Base-by-base conservation (phyloP, 2,888 invertebrate genomes). In the Clanis bilineata region DNA sequence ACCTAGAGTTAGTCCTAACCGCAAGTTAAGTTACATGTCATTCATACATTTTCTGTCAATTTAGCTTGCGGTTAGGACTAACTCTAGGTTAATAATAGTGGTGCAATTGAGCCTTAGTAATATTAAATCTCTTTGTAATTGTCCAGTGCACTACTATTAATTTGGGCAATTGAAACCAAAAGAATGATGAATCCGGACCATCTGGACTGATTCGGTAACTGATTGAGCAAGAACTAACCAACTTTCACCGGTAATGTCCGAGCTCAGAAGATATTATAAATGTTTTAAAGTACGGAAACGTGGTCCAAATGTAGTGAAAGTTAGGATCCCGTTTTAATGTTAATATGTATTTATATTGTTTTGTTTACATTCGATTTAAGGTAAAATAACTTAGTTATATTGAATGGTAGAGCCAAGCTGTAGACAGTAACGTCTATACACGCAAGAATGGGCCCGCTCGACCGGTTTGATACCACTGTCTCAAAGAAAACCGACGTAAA, bases 241-340 rank as follows among this genome's bases (percentile, higher is more conserved):
- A 83, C 88, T 89, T 89, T 88, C 87, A 83, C 88, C 83, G 76
- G 70, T 74, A 76, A 79, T 75, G 72, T 75, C 77, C 72, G 72
- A n/a, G n/a, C n/a, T n/a, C n/a, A n/a, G n/a, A 72, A 69, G 72
- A 69, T 75, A 75, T 79, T 77, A 78, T 76, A 74, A 69, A 66
- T 66, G 62, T 66, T 64, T 51, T 51, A 28, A 28, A 51, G 67
- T 65, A 67, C 80, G 84, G 83, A 85, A 83, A 76, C 78, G 68
- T 73, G 80, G 70, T 82, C 82, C 80, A 81, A 82, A 83, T 87
- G 71, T 79, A 79, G 85, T 82, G 88, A 89, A 86, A 88, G 86
- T 51, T 58, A 64, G 38, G 22, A 39, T 58, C 38, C 45, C 38
- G 15, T 58, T 47, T 25, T 12, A 39, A 39, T 22, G 4, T 39